These are phyloP conservation scores for Enteromius trimaculatus DNA, from an alignment of 2,797 vertebrate genomes.

Conservation along the genomic window DNA sequence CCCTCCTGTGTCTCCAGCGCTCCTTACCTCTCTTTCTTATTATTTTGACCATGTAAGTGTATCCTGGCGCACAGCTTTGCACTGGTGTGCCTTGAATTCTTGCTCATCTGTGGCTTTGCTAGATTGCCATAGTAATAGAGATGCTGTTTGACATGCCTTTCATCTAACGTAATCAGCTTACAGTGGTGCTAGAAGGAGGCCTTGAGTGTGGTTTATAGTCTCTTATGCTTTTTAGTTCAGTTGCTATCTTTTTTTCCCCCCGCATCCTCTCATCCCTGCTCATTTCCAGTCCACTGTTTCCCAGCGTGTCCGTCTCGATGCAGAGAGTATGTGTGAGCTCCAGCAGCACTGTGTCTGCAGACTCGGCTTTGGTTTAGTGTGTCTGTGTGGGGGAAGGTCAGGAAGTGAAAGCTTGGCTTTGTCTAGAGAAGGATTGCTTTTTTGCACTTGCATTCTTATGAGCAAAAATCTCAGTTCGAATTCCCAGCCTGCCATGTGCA, in stretches of 20 bases:
- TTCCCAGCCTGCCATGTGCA: constrained; percentile 32
- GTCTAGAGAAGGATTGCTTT: constrained; percentile 41
- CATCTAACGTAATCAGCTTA: constrained; percentile 46
- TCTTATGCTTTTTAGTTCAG: constrained; percentile 17
- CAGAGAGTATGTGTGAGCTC: neutral
- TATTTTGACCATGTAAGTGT: neutral
- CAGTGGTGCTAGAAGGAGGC: constrained; percentile 27
- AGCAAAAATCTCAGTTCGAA: constrained; percentile 6
- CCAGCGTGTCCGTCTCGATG: constrained; percentile 14
- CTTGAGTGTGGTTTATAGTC: constrained; percentile 34
- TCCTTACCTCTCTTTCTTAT: constrained; percentile 1
- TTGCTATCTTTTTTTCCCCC: constrained; percentile 1
- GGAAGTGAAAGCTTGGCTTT: constrained; percentile 46
- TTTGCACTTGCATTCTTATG: constrained; percentile 42
- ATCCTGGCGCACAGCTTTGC: neutral
- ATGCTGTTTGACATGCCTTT: constrained; percentile 51
- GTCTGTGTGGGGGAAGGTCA: constrained; percentile 22
- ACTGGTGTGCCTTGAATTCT: neutral
- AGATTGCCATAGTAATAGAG: constrained; percentile 39
- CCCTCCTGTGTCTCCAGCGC: neutral
- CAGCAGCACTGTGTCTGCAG: neutral
- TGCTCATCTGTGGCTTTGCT: neutral
- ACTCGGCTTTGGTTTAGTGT: constrained; percentile 3
- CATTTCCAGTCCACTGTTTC: neutral
- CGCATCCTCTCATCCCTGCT: constrained; percentile 8